Base-by-base conservation (phyloP, 2,888 invertebrate genomes). In the Hemistola chrysoprasaria region DNA sequence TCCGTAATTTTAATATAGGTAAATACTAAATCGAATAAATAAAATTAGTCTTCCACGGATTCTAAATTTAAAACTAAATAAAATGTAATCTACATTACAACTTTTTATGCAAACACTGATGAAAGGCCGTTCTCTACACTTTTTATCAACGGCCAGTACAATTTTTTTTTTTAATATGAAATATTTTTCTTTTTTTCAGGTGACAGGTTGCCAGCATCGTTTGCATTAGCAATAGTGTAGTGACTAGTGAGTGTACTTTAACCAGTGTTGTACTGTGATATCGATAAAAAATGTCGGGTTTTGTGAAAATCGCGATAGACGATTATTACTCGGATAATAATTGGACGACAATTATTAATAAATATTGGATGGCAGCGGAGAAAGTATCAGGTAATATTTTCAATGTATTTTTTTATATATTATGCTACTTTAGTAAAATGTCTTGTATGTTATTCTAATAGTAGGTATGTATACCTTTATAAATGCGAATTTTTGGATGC, bases 301-400 rank as follows among this genome's bases (percentile, higher is more conserved):
- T 93, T 58, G 92, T 92, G 62, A 91, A 90, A 71, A 90, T 93
- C 56, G 93, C 93, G 11, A 87, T 92, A 53, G 92, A 92, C 63
- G 92, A 92, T 69, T 90, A 90, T 56, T 91, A 92, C 59, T 90
- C 91, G 20, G 92, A 92, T 49, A 90, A 82, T 61, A 92, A 92
- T 62, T 92, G 92, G 81, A 90, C 92, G 30, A 91, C 91, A 32
- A 89, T 92, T 49, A 90, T 93, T 31, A 92, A 93, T 65, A 91
- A 93, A 76, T 94, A 94, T 66, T 93, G 93, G 84, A 90, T 91
- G 71, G 87, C 93, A 53, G 91, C 94, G 24, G 93, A 93, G 71
- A 91, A 92, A 75, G 93, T 94, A 53, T 93, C 93, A 81, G 95
- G 95, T 95, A 88, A 82, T 33, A 40, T 26, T 22, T 21, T 34